phyloP scores from a whole-genome alignment of 2,113 vertebrate genomes.

The Ceyx margarethae region DNA sequence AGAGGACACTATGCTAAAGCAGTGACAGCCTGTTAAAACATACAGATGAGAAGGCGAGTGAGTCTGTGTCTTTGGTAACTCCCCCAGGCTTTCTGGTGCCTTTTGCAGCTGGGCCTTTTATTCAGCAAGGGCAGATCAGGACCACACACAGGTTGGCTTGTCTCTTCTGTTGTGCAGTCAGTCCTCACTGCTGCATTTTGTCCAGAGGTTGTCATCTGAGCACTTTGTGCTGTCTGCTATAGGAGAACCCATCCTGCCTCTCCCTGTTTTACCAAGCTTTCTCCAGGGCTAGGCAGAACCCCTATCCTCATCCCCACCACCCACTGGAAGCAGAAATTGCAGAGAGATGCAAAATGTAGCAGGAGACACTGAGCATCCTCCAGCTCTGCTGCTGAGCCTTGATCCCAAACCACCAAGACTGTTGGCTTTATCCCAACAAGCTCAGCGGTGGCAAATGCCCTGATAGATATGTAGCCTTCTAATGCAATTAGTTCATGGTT shows the following conservation, averaged over 20 bases:
- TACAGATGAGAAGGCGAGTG: background rate
- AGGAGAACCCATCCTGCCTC: background rate
- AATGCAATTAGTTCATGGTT: background rate
- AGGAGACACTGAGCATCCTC: background rate
- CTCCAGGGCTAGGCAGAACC: background rate
- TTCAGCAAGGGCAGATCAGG: background rate
- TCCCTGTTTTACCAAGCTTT: background rate
- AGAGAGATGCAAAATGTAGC: background rate
- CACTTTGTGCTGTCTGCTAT: background rate
- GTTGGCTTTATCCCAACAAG: background rate
- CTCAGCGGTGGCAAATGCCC: background rate
- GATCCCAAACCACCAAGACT: background rate
- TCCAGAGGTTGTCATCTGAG: background rate
- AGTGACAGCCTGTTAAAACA: background rate
- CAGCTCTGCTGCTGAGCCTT: background rate
- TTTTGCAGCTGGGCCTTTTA: background rate
- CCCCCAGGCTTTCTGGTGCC: background rate
- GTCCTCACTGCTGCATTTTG: background rate
- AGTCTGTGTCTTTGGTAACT: background rate
- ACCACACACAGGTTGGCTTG: background rate
- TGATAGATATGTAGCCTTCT: background rate
- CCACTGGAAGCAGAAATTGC: background rate
- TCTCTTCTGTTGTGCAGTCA: background rate
- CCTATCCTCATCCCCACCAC: background rate
- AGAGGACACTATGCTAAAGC: background rate